Evolutionary conservation across 2,888 invertebrate species (phyloP).

Genomic region (Ichneumoninae sp.): DNA sequence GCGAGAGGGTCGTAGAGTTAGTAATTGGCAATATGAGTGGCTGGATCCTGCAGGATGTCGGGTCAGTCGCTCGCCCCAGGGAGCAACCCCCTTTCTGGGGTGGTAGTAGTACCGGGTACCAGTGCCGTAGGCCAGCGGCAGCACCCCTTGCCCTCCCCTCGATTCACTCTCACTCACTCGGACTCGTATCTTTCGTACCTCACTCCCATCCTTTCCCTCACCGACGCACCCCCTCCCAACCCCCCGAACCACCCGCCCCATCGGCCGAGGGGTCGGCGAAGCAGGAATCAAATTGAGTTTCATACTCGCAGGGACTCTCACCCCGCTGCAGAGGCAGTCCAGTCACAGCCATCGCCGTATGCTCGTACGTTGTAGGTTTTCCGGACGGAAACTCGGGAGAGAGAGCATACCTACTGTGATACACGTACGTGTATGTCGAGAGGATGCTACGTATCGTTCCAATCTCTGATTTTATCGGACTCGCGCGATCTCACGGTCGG

Average conservation of each 20-base stretch:
- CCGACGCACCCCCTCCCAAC: constrained; percentile 65
- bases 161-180: constrained; percentile 53
- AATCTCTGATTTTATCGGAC: constrained; percentile 37
- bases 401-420: not conserved
- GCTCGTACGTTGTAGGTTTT: constrained; percentile 41
- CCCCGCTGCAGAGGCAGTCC: constrained; percentile 66
- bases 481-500: constrained; percentile 3
- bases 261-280: constrained; percentile 72
- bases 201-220: constrained; percentile 59
- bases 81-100: constrained; percentile 81
- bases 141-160: constrained; percentile 62
- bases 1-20: constrained; percentile 83
- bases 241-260: constrained; percentile 49
- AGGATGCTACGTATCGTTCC: constrained; percentile 21
- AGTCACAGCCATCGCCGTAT: constrained; percentile 45
- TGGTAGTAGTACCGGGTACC: constrained; percentile 67
- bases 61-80: constrained; percentile 84
- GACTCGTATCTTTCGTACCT: constrained; percentile 65
- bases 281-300: constrained; percentile 84
- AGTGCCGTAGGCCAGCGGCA: constrained; percentile 61
- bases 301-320: constrained; percentile 81
- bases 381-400: constrained; percentile 7
- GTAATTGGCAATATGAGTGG: constrained; percentile 85
- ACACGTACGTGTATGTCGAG: constrained; percentile 3
- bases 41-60: constrained; percentile 82